Conservation (phyloP, 2,888 invertebrate genomes). For the Dasysyrphus albostriatus region DNA sequence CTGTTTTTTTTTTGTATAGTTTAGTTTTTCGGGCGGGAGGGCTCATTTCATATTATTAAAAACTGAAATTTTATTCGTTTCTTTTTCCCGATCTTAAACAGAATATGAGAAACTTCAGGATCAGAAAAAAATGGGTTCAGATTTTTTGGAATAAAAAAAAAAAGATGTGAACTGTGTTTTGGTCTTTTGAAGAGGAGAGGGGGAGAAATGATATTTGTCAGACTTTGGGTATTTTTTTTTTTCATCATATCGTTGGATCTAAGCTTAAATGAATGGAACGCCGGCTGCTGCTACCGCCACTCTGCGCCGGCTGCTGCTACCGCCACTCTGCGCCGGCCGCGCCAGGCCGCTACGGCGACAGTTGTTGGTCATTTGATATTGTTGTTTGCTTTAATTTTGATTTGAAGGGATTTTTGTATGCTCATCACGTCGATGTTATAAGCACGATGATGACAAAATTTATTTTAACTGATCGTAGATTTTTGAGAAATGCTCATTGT, state of each 20-base stretch:
- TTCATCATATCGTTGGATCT: conserved; percentile 34
- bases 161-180: conserved; percentile 38
- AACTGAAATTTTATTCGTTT: not conserved
- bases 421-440: conserved; percentile 55
- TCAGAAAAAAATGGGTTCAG: conserved; percentile 20
- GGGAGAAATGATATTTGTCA: conserved; percentile 9
- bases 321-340: not conserved
- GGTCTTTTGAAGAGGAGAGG: not conserved
- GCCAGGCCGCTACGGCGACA: too few relatives aligned
- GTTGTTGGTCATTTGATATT: conserved; percentile 36
- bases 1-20: conserved; percentile 20
- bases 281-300: not conserved
- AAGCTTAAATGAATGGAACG: conserved; percentile 26
- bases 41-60: conserved; percentile 11
- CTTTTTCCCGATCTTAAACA: conserved; percentile 9
- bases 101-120: conserved; percentile 3
- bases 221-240: not conserved
- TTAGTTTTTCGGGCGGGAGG: conserved; percentile 26
- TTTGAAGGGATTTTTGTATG: conserved; percentile 37
- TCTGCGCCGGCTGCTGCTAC: not conserved
- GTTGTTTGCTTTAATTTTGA: conserved; percentile 60
- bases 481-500: not conserved
- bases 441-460: conserved; percentile 52
- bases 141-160: conserved; percentile 30
- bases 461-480: conserved; percentile 37